Evolutionary conservation across 2,888 invertebrate genomes (phyloP), one percentile per base, ranked within the genome.

Genomic region (Biston betularia): DNA sequence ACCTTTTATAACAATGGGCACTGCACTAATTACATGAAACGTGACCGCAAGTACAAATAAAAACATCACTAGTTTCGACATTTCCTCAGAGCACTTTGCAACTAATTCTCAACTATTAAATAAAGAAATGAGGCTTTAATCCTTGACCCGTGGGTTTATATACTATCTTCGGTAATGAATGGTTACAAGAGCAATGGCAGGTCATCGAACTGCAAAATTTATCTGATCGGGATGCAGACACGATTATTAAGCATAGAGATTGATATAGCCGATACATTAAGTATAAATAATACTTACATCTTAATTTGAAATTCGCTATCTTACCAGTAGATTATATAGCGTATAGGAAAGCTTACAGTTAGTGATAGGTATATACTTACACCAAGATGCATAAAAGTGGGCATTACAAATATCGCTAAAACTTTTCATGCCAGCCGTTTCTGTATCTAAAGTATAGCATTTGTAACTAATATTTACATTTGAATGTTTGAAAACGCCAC

Each of bases 1-100:
- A 89, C 89, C 86, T 87, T 85, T 87, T 52, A 87, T 79, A 69
- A 88, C 80, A 57, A 88, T 66, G 54, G 89, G 88, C 63, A 76
- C 69, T 3, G 80, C 79, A n/a, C 68, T 60, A 34, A 79, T 73
- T 34, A 45, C 44, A 72, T 34, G 63, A 33, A 79, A 71, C 50
- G 69, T 15, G 63, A 73, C 46, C 48, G 57, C 6, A 66, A 76
- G 52, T 6, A 75, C 40, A 46, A 74, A 61, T 38, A 70, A 61
- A 45, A 70, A 49, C 12, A 1, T 45, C 38, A 12, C 12, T 35
- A 70, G 6, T 38, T 50, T 53, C 55, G 66, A 58, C 73, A 73
- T 79, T 70, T 72, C 55, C 62, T 44, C n/a, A 75, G 62, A 72
- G 63, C 64, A 74, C 75, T 78, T 77, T 55, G 59, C 66, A 57